Conservation (phyloP, 2,888 invertebrate species). For the Spatulosminthurus flaviceps region DNA sequence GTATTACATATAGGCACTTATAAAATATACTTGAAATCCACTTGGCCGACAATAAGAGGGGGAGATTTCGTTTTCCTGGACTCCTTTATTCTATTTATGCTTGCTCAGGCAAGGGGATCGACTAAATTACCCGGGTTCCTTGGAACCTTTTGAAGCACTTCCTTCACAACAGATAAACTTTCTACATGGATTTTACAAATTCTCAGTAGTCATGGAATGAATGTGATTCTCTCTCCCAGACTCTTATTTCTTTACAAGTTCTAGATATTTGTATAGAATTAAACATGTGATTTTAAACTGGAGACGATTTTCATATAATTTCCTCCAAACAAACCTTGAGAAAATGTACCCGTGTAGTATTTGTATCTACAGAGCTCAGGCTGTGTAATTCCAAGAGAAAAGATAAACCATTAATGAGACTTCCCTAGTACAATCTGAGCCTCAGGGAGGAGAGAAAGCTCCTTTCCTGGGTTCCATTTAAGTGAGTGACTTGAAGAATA, state of each 20-base stretch:
- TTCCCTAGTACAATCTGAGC: too few relatives aligned
- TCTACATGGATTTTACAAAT: constrained; percentile 18
- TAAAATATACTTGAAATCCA: constrained; percentile 35
- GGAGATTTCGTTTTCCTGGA: constrained; percentile 38
- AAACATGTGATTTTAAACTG: constrained; percentile 6
- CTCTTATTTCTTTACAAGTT: not conserved
- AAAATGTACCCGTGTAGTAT: too few relatives aligned
- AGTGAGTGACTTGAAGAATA: not conserved
- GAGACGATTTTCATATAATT: not conserved
- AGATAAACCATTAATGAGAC: too few relatives aligned
- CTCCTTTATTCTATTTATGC: constrained; percentile 37
- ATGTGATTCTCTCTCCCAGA: not conserved
- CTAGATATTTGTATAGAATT: not conserved
- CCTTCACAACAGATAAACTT: constrained; percentile 36
- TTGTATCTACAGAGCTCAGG: too few relatives aligned
- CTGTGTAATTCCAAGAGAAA: too few relatives aligned
- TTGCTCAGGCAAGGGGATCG: constrained; percentile 41
- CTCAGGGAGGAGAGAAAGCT: too few relatives aligned
- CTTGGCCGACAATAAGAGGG: constrained; percentile 36
- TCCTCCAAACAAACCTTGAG: not conserved
- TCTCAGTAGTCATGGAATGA: constrained; percentile 1
- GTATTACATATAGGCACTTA: too few relatives aligned
- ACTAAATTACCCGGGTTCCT: constrained; percentile 39
- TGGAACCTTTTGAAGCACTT: constrained; percentile 34
- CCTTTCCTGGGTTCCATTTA: not conserved